phyloP scores from a whole-genome alignment of 2,113 vertebrate genomes.

The Aphelocoma coerulescens region DNA sequence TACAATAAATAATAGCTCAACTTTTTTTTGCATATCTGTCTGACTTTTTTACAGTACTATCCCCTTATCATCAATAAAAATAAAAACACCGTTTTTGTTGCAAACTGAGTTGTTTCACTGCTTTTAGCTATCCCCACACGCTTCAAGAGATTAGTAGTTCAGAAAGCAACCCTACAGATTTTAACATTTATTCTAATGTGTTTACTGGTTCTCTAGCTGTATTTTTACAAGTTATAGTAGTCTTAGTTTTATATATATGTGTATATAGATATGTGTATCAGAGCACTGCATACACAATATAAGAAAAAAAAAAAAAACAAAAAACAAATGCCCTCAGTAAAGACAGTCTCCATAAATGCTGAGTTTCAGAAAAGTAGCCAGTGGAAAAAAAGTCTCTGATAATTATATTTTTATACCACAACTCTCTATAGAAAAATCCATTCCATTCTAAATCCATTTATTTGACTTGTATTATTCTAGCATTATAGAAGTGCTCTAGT shows the following conservation, averaged over 20 bases:
- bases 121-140: background rate
- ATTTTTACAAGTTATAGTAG: background rate
- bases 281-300: background rate
- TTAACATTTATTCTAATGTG: background rate
- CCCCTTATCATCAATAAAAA: background rate
- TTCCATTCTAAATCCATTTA: background rate
- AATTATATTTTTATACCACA: background rate
- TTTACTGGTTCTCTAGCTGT: background rate
- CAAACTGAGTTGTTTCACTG: background rate
- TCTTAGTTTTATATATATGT: background rate
- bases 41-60: background rate
- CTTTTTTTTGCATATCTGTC: background rate
- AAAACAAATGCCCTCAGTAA: background rate
- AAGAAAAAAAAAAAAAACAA: background rate
- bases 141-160: background rate
- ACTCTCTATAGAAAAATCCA: background rate
- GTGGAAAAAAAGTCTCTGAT: background rate
- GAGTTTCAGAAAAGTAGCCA: background rate
- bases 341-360: background rate
- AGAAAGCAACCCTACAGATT: background rate
- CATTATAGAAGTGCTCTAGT: background rate
- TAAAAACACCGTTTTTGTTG: background rate
- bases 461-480: background rate
- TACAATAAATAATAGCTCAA: background rate
- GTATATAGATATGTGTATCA: background rate